Percentiles rank a stretch among this genome's conserved stretches.
Conservation (phyloP, 2,888 invertebrate species). For the Axea sp. region DNA sequence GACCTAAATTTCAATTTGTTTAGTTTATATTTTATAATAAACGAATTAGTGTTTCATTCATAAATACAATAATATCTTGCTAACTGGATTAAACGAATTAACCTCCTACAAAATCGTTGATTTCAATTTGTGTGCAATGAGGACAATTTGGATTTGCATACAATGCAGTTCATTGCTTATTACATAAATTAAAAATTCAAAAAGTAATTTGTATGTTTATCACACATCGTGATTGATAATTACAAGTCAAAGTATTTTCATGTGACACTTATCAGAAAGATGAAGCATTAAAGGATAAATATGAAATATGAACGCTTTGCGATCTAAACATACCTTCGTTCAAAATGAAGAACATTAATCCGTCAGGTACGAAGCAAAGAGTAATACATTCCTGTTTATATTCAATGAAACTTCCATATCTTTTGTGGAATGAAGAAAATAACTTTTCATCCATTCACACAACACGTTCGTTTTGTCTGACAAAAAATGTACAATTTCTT, state of each 20-base stretch:
- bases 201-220: slow-evolving; percentile 28
- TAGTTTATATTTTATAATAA: too few relatives aligned
- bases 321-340: slow-evolving; percentile 38
- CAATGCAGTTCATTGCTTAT: slow-evolving; percentile 22
- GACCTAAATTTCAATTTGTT: too few relatives aligned
- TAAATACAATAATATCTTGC: too few relatives aligned
- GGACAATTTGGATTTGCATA: slow-evolving; percentile 26
- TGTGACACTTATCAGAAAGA: slow-evolving; percentile 19
- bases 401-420: slow-evolving; percentile 37
- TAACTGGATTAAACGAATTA: too few relatives aligned
- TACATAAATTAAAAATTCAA: slow-evolving; percentile 15
- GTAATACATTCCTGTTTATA: slow-evolving; percentile 31
- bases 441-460: slow-evolving; percentile 32
- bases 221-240: slow-evolving; percentile 35
- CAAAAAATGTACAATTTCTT: slow-evolving; percentile 21
- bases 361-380: slow-evolving; percentile 10
- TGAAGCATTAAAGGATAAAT: slow-evolving; percentile 25
- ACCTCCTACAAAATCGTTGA: neutral
- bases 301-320: slow-evolving; percentile 30
- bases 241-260: slow-evolving; percentile 7
- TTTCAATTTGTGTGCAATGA: slow-evolving; percentile 30
- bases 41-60: too few relatives aligned
- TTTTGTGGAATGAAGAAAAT: slow-evolving; percentile 21
- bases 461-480: too few relatives aligned
- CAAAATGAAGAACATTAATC: slow-evolving; percentile 44